Evolutionary conservation across 2,797 vertebrate species (phyloP).

Genomic region (Triplophysa bombifrons): DNA sequence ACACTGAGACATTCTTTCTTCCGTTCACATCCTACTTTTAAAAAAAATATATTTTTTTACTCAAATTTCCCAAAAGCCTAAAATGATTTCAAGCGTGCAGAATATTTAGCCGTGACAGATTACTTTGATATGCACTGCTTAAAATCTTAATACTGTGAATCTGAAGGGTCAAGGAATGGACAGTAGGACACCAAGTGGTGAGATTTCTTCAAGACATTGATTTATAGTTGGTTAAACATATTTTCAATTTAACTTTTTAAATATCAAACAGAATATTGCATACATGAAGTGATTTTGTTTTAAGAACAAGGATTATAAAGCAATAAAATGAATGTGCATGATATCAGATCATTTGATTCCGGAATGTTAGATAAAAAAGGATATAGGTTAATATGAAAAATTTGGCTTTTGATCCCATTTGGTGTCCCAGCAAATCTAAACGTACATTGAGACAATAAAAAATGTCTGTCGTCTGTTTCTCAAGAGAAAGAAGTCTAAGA

Average conservation of each 20-base stretch:
- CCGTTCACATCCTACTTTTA: background rate
- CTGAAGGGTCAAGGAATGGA: slow-evolving; percentile 15
- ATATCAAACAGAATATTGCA: too few species aligned
- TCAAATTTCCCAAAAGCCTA: background rate
- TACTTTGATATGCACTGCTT: background rate
- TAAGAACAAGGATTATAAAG: background rate
- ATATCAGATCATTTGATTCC: background rate
- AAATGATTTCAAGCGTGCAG: background rate
- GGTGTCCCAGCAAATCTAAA: background rate
- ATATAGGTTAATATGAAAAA: background rate
- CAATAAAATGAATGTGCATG: background rate
- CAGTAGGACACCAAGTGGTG: slow-evolving; percentile 50
- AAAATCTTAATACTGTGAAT: background rate
- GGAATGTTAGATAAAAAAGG: background rate
- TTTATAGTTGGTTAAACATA: background rate
- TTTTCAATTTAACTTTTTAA: too few species aligned
- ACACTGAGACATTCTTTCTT: background rate
- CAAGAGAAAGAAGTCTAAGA: too few species aligned
- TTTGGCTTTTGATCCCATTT: background rate
- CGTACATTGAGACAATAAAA: background rate
- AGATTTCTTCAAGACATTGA: slow-evolving; percentile 23
- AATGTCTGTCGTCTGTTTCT: background rate
- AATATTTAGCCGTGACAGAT: slow-evolving; percentile 8
- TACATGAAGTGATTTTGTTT: background rate
- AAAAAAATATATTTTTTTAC: background rate